Evolutionary conservation across 37 sponge, comb jelly and placozoan genomes (phyloP), one percentile per base, ranked within the genome.

Genomic region (Cliona cf. orientalis): DNA sequence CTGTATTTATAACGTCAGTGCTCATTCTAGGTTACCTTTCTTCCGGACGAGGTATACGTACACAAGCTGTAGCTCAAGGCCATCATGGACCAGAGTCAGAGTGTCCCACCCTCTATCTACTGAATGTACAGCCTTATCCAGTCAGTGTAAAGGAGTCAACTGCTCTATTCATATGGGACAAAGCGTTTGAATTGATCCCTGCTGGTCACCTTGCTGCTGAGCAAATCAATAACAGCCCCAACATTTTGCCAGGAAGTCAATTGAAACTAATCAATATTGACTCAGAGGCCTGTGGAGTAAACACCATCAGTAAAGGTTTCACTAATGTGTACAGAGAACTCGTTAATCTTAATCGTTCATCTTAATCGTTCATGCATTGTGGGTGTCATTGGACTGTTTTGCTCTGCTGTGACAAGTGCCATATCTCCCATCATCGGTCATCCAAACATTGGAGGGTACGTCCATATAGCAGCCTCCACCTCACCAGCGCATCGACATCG

Each of bases 151-250:
- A 28, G n/a, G 17, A 2, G 42, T 33, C 75, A 46, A 66, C 53
- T 14, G n/a, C n/a, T n/a, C n/a, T n/a, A n/a, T n/a, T n/a, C n/a
- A n/a, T n/a, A n/a, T 74, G 63, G 74, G 66, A 63, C 42, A 32
- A 17, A 74, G 74, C 66, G 25, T 43, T 39, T 35, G 83, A 73
- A n/a, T 17, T 81, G 36, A 66, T 80, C 33, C 87, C 87, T 36
- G 87, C 87, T 25, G 87, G 74, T 0, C 73, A 58, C 12, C 55
- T 87, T 31, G 87, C 87, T 21, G 21, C 74, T 26, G 46, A 87
- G 25, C 81, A 87, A 6, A 74, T 87, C 25, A 87, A 87, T 58
- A 80, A 78, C 41, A 59, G 34, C 9, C 26, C 74, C 22, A 56
- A 77, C 22, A 21, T 80, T n/a, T 59, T 81, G 23, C 17, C 25